Evolutionary conservation across 2,888 invertebrate genomes (phyloP).

Genomic region (Euplagia quadripunctaria): DNA sequence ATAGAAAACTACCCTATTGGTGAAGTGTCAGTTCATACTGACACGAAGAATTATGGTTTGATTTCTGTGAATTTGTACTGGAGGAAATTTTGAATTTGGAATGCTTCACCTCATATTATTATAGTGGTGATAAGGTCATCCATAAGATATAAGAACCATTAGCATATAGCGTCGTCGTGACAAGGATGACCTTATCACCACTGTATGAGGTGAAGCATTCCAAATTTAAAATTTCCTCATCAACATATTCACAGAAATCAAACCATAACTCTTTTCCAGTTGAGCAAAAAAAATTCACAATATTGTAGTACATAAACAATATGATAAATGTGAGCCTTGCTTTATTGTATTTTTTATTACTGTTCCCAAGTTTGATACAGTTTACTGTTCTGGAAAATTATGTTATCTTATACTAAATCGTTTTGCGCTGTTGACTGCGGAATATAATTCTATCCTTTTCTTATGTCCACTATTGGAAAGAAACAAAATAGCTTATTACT

Average conservation of each 20-base stretch:
- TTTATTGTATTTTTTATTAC: constrained; percentile 35
- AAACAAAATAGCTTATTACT: background rate
- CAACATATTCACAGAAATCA: background rate
- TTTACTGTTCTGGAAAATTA: constrained; percentile 16
- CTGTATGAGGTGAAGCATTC: too few species aligned
- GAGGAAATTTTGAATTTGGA: too few species aligned
- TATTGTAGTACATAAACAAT: constrained; percentile 26
- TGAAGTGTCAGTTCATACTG: too few species aligned
- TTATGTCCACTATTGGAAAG: background rate
- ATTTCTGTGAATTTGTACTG: too few species aligned
- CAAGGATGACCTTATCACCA: too few species aligned
- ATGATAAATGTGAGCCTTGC: constrained; percentile 30
- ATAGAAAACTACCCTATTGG: too few species aligned
- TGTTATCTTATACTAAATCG: constrained; percentile 7
- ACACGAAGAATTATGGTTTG: too few species aligned
- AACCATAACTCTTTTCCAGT: background rate
- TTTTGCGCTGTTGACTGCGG: background rate
- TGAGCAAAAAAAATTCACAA: background rate
- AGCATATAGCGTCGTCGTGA: too few species aligned
- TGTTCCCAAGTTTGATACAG: constrained; percentile 11
- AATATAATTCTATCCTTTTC: background rate
- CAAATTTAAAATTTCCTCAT: background rate
- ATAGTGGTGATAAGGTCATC: too few species aligned
- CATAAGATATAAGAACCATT: too few species aligned
- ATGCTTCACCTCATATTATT: too few species aligned